Percentiles rank a stretch among this genome's conserved stretches.
Conservation (phyloP, 1,140 invertebrate genomes). For the Musca vetustissima region DNA sequence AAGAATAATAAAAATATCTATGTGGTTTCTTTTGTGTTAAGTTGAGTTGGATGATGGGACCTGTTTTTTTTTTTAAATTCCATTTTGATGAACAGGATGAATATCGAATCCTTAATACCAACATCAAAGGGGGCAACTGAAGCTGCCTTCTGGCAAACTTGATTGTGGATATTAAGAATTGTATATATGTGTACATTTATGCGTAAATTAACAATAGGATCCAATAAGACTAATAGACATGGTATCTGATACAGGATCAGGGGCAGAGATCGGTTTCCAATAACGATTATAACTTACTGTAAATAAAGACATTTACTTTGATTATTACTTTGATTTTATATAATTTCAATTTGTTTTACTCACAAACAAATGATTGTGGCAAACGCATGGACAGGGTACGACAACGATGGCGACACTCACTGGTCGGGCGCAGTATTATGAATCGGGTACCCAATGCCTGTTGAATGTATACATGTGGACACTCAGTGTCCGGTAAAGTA, state of each 20-base stretch:
- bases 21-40: too few relatives aligned
- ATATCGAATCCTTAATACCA: too few relatives aligned
- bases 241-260: constrained; percentile 59
- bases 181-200: too few relatives aligned
- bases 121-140: too few relatives aligned
- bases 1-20: too few relatives aligned
- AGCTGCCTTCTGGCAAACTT: too few relatives aligned
- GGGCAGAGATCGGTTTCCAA: constrained; percentile 69
- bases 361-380: constrained; percentile 65
- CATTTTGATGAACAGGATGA: too few relatives aligned
- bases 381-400: constrained; percentile 64
- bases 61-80: too few relatives aligned
- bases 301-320: too few relatives aligned
- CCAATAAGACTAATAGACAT: constrained; percentile 67
- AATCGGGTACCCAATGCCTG: constrained; percentile 66
- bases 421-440: constrained; percentile 67
- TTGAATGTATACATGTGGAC: constrained; percentile 69
- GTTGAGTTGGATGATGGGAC: too few relatives aligned
- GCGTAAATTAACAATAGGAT: constrained; percentile 63
- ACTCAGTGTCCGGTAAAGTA: constrained; percentile 68
- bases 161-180: too few relatives aligned
- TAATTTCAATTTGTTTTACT: constrained; percentile 58
- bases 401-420: constrained; percentile 65
- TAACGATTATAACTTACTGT: constrained; percentile 79
- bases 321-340: too few relatives aligned